Evolutionary conservation across 2,113 vertebrate genomes (phyloP).

Genomic region (Alethe castanea): DNA sequence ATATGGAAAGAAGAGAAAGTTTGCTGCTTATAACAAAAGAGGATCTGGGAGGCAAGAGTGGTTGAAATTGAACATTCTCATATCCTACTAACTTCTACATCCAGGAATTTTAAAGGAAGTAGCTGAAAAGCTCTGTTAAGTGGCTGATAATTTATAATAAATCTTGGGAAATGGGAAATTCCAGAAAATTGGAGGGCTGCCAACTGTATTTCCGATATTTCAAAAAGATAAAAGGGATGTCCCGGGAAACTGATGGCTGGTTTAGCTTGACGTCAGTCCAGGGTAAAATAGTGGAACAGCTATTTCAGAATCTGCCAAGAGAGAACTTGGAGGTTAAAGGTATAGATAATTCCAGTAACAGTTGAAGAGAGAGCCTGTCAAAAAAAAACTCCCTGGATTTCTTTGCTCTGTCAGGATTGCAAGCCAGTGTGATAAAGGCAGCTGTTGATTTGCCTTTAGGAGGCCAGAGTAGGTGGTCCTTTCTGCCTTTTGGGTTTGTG

Average conservation of each 20-base stretch:
- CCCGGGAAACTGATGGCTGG: background rate
- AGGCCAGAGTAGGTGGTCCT: background rate
- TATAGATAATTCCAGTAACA: background rate
- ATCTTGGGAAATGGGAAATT: constrained; percentile 44
- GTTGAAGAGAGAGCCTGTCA: background rate
- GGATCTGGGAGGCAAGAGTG: background rate
- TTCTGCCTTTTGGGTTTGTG: background rate
- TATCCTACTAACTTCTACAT: background rate
- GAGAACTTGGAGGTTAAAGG: background rate
- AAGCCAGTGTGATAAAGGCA: background rate
- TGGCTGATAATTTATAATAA: constrained; percentile 31
- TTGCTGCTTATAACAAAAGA: background rate
- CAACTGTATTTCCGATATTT: constrained; percentile 42
- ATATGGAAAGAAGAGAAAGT: constrained; percentile 1
- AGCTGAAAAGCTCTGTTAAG: background rate
- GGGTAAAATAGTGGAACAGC: constrained; percentile 1
- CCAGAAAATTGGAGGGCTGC: constrained; percentile 24
- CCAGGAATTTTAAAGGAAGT: constrained; percentile 13
- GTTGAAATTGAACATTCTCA: constrained; percentile 11
- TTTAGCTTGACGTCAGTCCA: constrained; percentile 23
- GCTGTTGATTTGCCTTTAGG: background rate
- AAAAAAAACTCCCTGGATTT: background rate
- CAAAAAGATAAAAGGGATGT: constrained; percentile 43
- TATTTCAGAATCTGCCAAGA: constrained; percentile 37
- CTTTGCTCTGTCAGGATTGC: background rate